phyloP scores from a whole-genome alignment of 2,888 invertebrate genomes.

The Acleris literana region DNA sequence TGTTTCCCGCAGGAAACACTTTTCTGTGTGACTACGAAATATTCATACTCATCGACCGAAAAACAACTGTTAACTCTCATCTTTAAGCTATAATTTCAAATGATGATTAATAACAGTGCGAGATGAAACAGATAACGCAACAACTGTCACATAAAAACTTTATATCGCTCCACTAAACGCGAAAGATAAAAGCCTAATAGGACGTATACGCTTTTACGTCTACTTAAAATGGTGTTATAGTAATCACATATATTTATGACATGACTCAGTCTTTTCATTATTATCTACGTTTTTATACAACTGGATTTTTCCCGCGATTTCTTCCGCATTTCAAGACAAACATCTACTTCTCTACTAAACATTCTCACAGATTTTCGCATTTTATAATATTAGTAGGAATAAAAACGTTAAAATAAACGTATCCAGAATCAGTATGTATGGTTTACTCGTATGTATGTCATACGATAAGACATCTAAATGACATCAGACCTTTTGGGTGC shows the following conservation, averaged over 20 bases:
- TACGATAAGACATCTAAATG: conserved; percentile 7
- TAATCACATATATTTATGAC: conserved; percentile 13
- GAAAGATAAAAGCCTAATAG: conserved; percentile 18
- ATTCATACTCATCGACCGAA: background rate
- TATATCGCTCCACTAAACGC: conserved; percentile 23
- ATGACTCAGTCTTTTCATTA: background rate
- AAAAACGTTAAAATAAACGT: background rate
- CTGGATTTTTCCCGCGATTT: no score
- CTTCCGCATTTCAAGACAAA: no score
- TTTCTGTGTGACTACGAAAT: conserved; percentile 11
- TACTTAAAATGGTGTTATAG: conserved; percentile 14
- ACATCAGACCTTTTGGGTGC: conserved; percentile 9
- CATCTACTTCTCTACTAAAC: no score
- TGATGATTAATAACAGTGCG: conserved; percentile 5
- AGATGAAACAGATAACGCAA: conserved; percentile 15
- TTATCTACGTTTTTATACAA: no score
- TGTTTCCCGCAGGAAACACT: conserved; percentile 24
- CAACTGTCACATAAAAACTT: conserved; percentile 28
- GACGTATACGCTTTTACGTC: conserved; percentile 6
- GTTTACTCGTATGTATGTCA: no score
- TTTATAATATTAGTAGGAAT: no score
- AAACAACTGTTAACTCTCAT: background rate
- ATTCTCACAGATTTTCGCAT: no score
- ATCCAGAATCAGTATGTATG: background rate
- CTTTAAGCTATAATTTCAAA: conserved; percentile 7